These are phyloP conservation scores for Antennarius striatus DNA, from an alignment of 2,113 vertebrate species.

Conservation along the genomic window DNA sequence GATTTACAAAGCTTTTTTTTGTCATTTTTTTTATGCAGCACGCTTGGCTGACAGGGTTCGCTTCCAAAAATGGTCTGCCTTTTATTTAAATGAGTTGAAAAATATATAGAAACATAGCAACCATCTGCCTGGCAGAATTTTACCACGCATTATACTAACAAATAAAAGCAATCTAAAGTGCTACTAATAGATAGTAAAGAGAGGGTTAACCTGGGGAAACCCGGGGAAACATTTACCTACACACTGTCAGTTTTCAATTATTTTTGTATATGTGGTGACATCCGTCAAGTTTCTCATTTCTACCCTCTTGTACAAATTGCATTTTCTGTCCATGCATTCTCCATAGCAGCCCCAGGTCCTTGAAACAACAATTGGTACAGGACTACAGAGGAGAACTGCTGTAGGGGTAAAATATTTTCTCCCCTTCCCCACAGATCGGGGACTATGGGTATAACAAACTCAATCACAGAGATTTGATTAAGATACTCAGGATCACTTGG, in stretches of 20 bases:
- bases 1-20: not conserved
- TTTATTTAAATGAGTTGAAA: conserved; percentile 27
- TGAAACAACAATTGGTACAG: no score
- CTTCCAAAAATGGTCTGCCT: not conserved
- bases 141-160: not conserved
- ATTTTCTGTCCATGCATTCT: conserved; percentile 16
- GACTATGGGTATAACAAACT: conserved; percentile 53
- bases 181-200: not conserved
- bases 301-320: conserved; percentile 4
- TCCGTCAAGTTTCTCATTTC: not conserved
- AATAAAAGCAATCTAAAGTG: not conserved
- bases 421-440: conserved; percentile 43
- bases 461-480: conserved; percentile 67
- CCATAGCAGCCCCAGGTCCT: conserved; percentile 5
- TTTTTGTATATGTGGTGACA: not conserved
- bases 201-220: not conserved
- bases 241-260: not conserved
- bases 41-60: conserved; percentile 1
- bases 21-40: not conserved
- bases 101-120: not conserved
- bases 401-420: conserved; percentile 49
- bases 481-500: conserved; percentile 54
- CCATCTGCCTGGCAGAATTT: not conserved
- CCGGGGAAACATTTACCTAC: not conserved
- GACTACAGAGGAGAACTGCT: conserved; percentile 4